phyloP scores from a whole-genome alignment of 2,113 vertebrate genomes.

The Strigops habroptila region DNA sequence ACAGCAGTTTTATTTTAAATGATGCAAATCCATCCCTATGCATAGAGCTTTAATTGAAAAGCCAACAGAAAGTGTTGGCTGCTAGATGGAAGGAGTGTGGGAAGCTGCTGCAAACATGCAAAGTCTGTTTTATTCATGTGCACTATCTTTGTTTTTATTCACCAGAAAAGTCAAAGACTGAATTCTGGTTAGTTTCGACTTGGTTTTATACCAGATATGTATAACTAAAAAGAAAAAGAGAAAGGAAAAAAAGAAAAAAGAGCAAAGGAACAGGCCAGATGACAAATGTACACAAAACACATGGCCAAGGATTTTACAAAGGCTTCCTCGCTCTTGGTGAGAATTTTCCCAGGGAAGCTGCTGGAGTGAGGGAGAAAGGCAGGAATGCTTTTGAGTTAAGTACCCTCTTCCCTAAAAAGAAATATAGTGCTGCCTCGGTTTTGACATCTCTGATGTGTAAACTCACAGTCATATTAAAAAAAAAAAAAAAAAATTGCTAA shows the following conservation, averaged over 20 bases:
- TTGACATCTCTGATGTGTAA: neutral
- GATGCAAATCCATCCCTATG: neutral
- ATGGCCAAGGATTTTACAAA: conserved; percentile 16
- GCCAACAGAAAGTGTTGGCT: neutral
- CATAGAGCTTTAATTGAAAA: neutral
- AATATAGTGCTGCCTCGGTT: neutral
- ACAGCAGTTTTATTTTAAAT: neutral
- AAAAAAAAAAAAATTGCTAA: neutral
- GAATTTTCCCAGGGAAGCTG: neutral
- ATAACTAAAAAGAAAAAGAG: neutral
- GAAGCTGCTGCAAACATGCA: neutral
- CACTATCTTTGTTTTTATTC: neutral
- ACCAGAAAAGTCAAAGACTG: neutral
- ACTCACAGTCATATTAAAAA: neutral
- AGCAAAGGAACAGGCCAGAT: neutral
- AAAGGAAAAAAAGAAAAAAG: no score
- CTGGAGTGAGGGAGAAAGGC: neutral
- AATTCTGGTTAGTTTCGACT: conserved; percentile 30
- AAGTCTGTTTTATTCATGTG: neutral
- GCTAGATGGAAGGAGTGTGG: neutral
- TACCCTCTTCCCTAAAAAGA: neutral
- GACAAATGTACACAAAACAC: conserved; percentile 31
- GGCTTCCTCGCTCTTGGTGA: neutral
- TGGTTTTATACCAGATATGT: neutral
- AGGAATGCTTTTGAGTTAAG: neutral